phyloP scores from a whole-genome alignment of 2,113 vertebrate genomes.

The Chunga burmeisteri region DNA sequence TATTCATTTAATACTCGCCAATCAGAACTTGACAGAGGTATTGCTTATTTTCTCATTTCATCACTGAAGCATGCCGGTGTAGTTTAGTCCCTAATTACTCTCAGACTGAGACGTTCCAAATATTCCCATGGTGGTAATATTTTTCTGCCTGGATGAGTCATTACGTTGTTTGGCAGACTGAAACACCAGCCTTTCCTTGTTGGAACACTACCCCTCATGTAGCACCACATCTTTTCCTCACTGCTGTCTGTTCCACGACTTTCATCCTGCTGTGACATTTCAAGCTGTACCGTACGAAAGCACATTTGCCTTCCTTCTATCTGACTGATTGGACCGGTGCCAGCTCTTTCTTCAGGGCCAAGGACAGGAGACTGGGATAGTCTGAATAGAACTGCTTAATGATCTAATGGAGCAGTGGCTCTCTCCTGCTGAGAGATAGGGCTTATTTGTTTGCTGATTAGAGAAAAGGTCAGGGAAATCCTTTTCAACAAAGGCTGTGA shows the following conservation, averaged over 20 bases:
- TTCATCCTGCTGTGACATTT: slow-evolving; percentile 78
- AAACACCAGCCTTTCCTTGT: slow-evolving; percentile 84
- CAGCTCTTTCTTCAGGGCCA: slow-evolving; percentile 81
- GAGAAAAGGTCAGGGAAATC: slow-evolving; percentile 80
- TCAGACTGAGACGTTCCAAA: slow-evolving; percentile 84
- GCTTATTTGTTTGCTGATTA: slow-evolving; percentile 81
- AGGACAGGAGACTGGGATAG: slow-evolving; percentile 79
- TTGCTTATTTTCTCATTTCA: slow-evolving; percentile 85
- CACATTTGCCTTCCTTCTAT: slow-evolving; percentile 75
- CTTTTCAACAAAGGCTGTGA: slow-evolving; percentile 77
- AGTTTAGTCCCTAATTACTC: slow-evolving; percentile 97
- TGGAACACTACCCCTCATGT: slow-evolving; percentile 79
- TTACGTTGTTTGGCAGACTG: slow-evolving; percentile 91
- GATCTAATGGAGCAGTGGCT: slow-evolving; percentile 79
- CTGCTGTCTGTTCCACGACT: slow-evolving; percentile 73
- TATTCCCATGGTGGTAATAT: slow-evolving; percentile 94
- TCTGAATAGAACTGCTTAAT: slow-evolving; percentile 78
- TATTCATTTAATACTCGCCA: slow-evolving; percentile 78
- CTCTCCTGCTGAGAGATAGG: slow-evolving; percentile 76
- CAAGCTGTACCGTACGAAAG: slow-evolving; percentile 69
- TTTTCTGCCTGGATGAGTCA: slow-evolving; percentile 92
- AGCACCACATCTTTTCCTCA: slow-evolving; percentile 71
- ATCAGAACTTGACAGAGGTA: slow-evolving; percentile 82
- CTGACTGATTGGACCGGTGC: slow-evolving; percentile 77
- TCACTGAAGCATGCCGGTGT: slow-evolving; percentile 87